Base-by-base conservation (phyloP, 2,113 vertebrate species). In the Semnornis frantzii region DNA sequence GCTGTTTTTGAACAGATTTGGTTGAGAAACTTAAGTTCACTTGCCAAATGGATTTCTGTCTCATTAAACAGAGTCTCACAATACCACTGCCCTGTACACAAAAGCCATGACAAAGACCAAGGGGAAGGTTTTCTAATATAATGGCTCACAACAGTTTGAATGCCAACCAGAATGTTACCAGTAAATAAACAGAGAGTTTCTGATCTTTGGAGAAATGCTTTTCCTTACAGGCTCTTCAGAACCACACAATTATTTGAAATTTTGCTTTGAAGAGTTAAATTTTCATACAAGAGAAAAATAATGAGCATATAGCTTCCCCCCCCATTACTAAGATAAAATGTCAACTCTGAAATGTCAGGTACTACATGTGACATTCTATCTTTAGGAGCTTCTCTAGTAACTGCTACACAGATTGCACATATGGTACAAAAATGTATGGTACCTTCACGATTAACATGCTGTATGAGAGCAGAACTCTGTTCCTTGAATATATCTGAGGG, bases 221-320 rank as follows among this genome's bases (percentile, higher is more conserved):
- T 69, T 39, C 5, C 15, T 55, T 30, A 58, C 6, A 55, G 24
- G 50, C 28, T 78, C 66, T 64, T 68, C 37, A 58, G 59, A 58
- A 8, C 54, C 44, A 58, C 33, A 20, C 0, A 6, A 3, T 16
- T 63, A 28, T 57, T 58, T 21, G 0, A 10, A 55, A 46, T 68
- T 74, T 68, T 75, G 28, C 31, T 93, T 89, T 59, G 6, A 74
- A 81, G 24, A 19, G 5, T 70, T 70, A 57, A 42, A 27, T 71
- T 75, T 75, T 62, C 66, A 25, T 7, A 48, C 62, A 81, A 31
- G 70, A 57, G 8, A 31, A 75, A 60, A 84, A 20, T 50, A 81
- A 72, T 0, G 3, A 66, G 13, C 1, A 4, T 8, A 28, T 2
- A 57, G 19, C 30, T 70, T 42, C 37, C 37, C 37, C 37, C 37